These are phyloP conservation scores for Anthopleura sola DNA, from an alignment of 64 coral and sea anemone genomes.

Conservation along the genomic window DNA sequence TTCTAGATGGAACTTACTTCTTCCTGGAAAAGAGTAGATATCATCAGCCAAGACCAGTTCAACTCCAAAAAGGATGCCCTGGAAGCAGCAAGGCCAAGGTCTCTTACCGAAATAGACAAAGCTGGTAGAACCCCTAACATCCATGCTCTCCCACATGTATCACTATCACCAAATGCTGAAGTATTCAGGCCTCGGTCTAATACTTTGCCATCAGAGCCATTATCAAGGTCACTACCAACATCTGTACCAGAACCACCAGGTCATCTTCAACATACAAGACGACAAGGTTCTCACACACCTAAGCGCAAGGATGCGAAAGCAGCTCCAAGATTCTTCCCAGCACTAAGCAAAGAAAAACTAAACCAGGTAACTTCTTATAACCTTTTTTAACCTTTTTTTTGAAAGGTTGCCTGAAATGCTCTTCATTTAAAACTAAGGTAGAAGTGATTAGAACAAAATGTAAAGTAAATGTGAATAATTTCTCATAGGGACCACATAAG, in stretches of 20 bases:
- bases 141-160: constrained; percentile 47
- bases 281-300: constrained; percentile 86
- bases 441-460: background rate
- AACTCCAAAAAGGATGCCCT: constrained; percentile 70
- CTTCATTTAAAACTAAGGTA: background rate
- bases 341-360: constrained; percentile 86
- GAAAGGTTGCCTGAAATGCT: too few relatives aligned
- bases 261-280: constrained; percentile 37
- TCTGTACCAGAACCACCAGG: constrained; percentile 64
- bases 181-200: constrained; percentile 85
- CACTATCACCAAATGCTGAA: constrained; percentile 91
- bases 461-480: background rate
- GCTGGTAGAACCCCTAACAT: constrained; percentile 17
- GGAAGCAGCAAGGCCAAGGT: constrained; percentile 57
- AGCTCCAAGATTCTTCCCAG: constrained; percentile 93
- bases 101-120: constrained; percentile 44
- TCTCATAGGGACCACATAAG: constrained; percentile 81
- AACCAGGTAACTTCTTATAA: constrained; percentile 8
- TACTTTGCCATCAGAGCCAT: constrained; percentile 58
- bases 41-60: constrained; percentile 91
- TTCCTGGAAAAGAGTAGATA: constrained; percentile 92
- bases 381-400: too few relatives aligned
- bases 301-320: constrained; percentile 89
- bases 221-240: constrained; percentile 88
- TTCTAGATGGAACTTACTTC: constrained; percentile 90